Percentiles rank a stretch among this genome's conserved stretches.
Evolutionary conservation across 2,888 invertebrate genomes (phyloP).

Genomic region (Dichetophora obliterata): DNA sequence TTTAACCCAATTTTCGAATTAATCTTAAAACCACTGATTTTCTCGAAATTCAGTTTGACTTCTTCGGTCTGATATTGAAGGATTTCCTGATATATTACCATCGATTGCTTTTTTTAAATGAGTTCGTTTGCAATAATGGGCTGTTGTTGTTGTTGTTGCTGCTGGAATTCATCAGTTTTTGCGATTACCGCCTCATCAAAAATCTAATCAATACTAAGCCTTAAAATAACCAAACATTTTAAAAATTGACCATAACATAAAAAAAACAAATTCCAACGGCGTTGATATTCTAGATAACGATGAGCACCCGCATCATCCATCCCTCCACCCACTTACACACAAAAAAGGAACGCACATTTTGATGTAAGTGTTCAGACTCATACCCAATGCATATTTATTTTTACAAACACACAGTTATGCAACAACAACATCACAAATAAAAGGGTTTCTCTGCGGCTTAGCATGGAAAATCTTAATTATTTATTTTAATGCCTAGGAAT

Average conservation of each 20-base stretch:
- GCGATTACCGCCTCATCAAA: background rate
- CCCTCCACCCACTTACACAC: background rate
- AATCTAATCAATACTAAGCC: conserved; percentile 12
- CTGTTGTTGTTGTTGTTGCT: background rate
- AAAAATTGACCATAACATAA: conserved; percentile 7
- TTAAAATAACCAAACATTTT: background rate
- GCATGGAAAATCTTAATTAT: conserved; percentile 32
- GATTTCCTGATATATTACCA: no score
- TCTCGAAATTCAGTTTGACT: no score
- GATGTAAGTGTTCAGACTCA: no score
- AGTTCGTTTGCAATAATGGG: no score
- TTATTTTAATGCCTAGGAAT: conserved; percentile 37
- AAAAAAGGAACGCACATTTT: background rate
- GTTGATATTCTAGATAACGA: background rate
- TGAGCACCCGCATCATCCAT: conserved; percentile 7
- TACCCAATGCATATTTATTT: no score
- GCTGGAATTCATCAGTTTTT: background rate
- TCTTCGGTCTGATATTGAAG: no score
- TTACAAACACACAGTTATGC: background rate
- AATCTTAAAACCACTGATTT: no score
- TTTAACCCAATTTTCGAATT: no score
- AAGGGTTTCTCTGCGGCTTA: conserved; percentile 26
- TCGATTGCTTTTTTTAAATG: no score
- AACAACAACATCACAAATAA: conserved; percentile 14
- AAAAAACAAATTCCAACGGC: background rate